phyloP scores from a whole-genome alignment of 2,888 invertebrate species.

The Dendrolimus houi region DNA sequence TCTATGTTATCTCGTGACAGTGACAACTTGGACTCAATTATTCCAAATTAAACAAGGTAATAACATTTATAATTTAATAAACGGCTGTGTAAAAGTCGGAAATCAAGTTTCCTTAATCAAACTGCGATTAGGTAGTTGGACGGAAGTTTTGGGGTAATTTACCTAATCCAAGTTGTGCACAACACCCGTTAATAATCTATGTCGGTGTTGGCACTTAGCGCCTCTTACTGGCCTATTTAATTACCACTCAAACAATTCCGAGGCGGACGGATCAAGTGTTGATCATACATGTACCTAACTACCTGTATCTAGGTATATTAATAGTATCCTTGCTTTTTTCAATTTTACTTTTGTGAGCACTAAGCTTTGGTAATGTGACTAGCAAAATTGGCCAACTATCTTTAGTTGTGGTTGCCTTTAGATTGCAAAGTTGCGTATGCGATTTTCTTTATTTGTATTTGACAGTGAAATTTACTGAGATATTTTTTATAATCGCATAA shows the following conservation, averaged over 20 bases:
- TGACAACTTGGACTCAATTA: too few species aligned
- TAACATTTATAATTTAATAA: background rate
- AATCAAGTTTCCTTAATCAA: background rate
- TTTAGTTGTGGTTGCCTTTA: too few species aligned
- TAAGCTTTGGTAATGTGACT: too few species aligned
- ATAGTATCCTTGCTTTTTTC: too few species aligned
- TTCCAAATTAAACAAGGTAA: background rate
- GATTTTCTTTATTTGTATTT: too few species aligned
- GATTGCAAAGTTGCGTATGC: too few species aligned
- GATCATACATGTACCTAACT: background rate
- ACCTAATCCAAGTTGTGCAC: background rate
- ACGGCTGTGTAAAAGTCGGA: background rate
- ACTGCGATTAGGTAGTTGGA: background rate
- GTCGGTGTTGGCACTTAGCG: constrained; percentile 4
- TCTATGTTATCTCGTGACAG: too few species aligned
- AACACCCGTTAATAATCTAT: constrained; percentile 1
- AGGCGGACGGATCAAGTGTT: constrained; percentile 4
- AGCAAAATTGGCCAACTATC: too few species aligned
- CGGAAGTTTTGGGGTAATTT: background rate
- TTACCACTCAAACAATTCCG: constrained; percentile 5
- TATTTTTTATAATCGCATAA: too few species aligned
- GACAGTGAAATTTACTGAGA: too few species aligned
- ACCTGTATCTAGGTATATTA: background rate
- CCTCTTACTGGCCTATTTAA: constrained; percentile 5
- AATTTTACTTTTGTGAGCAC: too few species aligned